These are phyloP conservation scores for Drosophila orena DNA, from an alignment of 1,140 invertebrate species.

Conservation along the genomic window DNA sequence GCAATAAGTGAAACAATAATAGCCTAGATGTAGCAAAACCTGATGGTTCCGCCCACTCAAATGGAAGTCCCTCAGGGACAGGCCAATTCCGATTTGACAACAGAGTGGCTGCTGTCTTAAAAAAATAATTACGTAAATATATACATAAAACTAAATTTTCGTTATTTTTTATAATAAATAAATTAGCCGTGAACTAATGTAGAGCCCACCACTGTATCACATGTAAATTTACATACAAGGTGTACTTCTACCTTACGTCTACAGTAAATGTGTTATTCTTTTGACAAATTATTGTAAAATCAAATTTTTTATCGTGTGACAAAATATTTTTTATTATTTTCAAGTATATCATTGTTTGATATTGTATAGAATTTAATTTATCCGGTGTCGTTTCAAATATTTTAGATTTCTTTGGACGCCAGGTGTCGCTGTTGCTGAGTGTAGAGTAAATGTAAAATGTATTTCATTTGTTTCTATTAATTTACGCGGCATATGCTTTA, in stretches of 20 bases:
- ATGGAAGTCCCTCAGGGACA: neutral
- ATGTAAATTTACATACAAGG: neutral
- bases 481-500: neutral
- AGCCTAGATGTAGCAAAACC: constrained; percentile 54
- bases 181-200: neutral
- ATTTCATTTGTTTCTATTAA: neutral
- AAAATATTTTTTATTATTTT: too few species aligned
- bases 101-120: constrained; percentile 20
- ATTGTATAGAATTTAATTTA: too few species aligned
- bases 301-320: too few species aligned
- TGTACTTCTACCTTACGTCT: neutral
- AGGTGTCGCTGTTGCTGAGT: neutral
- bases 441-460: neutral
- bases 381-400: too few species aligned
- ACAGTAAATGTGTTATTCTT: neutral
- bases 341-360: too few species aligned
- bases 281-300: too few species aligned
- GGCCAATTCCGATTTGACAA: constrained; percentile 7
- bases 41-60: constrained; percentile 18
- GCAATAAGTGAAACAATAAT: constrained; percentile 74
- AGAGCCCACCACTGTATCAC: neutral
- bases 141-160: neutral
- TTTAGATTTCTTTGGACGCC: neutral
- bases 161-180: neutral
- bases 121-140: constrained; percentile 37